Conservation (phyloP, 53 echinoderm and acorn worm genomes). For the Luidia sarsii region DNA sequence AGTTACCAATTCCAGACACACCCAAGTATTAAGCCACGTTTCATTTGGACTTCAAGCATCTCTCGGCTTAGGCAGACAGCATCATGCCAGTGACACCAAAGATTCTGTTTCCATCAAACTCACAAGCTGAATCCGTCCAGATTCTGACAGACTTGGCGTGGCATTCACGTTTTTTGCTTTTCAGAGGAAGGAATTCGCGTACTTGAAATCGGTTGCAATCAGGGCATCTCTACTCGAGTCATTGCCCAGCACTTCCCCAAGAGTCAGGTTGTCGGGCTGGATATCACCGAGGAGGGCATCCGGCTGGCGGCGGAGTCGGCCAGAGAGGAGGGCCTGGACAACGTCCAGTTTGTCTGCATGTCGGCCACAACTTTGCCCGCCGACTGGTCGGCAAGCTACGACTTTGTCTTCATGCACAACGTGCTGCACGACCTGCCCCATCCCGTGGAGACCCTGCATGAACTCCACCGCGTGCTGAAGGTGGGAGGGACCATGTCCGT, state of each 20-base stretch:
- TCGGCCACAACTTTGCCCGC: conserved; percentile 51
- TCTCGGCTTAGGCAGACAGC: no score
- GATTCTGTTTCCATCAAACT: no score
- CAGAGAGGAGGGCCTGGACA: conserved; percentile 25
- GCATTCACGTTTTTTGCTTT: no score
- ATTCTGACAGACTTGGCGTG: no score
- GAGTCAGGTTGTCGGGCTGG: conserved; percentile 62
- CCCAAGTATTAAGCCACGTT: no score
- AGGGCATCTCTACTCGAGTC: conserved; percentile 40
- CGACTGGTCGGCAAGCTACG: conserved; percentile 68
- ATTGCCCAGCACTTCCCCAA: conserved; percentile 71
- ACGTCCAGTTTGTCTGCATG: conserved; percentile 49
- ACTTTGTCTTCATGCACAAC: conserved; percentile 66
- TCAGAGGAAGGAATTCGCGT: conserved; percentile 66
- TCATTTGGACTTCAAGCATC: no score
- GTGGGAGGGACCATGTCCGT: conserved; percentile 57
- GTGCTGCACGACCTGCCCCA: conserved; percentile 70
- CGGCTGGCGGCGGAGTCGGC: conserved; percentile 19
- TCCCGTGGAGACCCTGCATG: conserved; percentile 49
- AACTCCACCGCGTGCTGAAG: conserved; percentile 63
- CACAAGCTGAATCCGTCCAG: no score
- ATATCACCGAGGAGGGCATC: conserved; percentile 49
- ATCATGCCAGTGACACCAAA: no score
- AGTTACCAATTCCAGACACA: no score
- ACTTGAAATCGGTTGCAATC: conserved; percentile 70